A percentile compares a stretch with the other conserved stretches of the same genome.
phyloP scores from a whole-genome alignment of 2,797 vertebrate genomes.

The Remorina albescens region DNA sequence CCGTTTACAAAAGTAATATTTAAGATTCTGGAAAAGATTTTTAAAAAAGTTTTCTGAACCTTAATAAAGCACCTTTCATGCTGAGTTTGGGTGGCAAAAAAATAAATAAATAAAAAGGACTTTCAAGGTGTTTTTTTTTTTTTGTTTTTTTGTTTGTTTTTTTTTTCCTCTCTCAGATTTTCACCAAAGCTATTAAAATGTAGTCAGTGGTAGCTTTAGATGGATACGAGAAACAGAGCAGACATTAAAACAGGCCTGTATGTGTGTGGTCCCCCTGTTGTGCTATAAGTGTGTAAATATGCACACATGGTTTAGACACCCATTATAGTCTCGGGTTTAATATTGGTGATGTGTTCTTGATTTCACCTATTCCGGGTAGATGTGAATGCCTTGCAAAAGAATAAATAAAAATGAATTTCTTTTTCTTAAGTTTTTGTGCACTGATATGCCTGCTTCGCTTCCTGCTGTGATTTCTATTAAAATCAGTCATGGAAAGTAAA shows the following conservation, averaged over 20 bases:
- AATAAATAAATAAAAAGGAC: conserved; percentile 1
- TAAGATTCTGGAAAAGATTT: conserved; percentile 55
- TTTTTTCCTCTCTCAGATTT: conserved; percentile 58
- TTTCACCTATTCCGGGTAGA: conserved; percentile 75
- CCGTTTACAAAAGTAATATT: conserved; percentile 56
- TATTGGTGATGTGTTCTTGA: conserved; percentile 73
- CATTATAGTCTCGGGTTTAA: conserved; percentile 73
- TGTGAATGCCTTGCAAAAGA: conserved; percentile 79
- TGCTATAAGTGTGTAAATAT: conserved; percentile 46
- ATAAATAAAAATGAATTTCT: conserved; percentile 67
- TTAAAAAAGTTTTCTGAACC: conserved; percentile 66
- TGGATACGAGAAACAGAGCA: conserved; percentile 53
- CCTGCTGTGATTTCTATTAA: conserved; percentile 2
- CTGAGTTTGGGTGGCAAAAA: conserved; percentile 52
- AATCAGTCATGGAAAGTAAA: conserved; percentile 1
- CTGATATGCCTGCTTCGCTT: conserved; percentile 22
- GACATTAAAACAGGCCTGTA: conserved; percentile 65
- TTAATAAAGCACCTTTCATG: conserved; percentile 76
- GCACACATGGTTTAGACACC: conserved; percentile 67
- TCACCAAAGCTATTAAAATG: conserved; percentile 83
- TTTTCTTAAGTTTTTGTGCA: conserved; percentile 54
- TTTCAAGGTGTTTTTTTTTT: conserved; percentile 42
- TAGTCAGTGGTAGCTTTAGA: conserved; percentile 74
- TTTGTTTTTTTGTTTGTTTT: too few species aligned
- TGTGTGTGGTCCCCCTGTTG: conserved; percentile 43